phyloP scores from a whole-genome alignment of 2,797 vertebrate species.

The Heterohyrax brucei region DNA sequence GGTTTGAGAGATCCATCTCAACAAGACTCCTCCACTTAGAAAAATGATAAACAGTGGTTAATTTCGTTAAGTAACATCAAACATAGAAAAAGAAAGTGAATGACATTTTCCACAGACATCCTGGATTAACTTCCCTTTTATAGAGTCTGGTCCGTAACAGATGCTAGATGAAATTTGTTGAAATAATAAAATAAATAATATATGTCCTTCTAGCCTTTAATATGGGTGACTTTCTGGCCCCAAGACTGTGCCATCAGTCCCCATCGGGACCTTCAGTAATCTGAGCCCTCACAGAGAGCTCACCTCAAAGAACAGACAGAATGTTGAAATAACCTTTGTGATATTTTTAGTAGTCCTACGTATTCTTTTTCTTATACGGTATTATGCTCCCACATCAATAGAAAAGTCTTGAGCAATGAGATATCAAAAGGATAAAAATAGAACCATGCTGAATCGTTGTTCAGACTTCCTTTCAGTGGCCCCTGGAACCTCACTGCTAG shows the following conservation, averaged over 20 bases:
- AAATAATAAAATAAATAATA: background rate
- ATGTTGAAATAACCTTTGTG: background rate
- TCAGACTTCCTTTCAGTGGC: background rate
- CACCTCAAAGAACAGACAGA: background rate
- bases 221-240: background rate
- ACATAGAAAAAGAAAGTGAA: background rate
- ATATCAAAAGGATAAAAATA: background rate
- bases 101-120: slow-evolving; percentile 24
- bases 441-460: background rate
- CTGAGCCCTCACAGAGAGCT: background rate
- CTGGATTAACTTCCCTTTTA: background rate
- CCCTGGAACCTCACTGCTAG: background rate
- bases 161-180: background rate
- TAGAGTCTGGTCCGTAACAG: background rate
- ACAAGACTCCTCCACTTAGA: background rate
- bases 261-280: background rate
- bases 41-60: background rate
- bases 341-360: background rate
- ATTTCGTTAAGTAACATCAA: slow-evolving; percentile 1
- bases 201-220: background rate
- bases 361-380: background rate
- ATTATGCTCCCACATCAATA: background rate
- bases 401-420: background rate
- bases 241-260: background rate
- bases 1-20: background rate